Base-by-base conservation (phyloP, 2,113 vertebrate genomes). In the Lamprotornis superbus region DNA sequence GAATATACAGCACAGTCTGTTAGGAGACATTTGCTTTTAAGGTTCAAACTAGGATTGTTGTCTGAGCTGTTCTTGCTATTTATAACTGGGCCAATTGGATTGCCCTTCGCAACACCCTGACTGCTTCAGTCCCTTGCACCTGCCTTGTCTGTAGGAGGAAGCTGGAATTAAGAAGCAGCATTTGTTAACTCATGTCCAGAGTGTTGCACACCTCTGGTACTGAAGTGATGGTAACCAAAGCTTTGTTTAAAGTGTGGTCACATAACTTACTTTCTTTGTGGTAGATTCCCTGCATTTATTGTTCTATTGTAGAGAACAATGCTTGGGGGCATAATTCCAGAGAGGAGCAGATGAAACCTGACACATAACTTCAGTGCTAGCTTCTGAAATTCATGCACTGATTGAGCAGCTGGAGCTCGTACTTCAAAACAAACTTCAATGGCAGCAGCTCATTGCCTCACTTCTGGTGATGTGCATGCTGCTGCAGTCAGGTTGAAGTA, bases 21-120 rank as follows among this genome's bases (percentile, higher is more conserved):
- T 88, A 79, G 63, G 68, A 90, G 50, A 53, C 1, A 8, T 74
- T 83, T 93, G 22, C 56, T 89, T 90, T 83, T 46, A 35, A 19
- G 55, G 27, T 65, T 88, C 37, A 39, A 22, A 50, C 50, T 39
- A 17, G 44, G 47, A 59, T 59, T 85, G 88, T 37, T 93, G 57
- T 79, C 42, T 91, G 75, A 92, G 57, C 61, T 64, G 21, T 83
- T 73, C 20, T 40, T 88, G 44, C 75, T 85, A 11, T 86, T 77
- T 93, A 19, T 93, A 90, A 37, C 79, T 42, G 47, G 46, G 76
- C n/a, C 46, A 57, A 67, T 50, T 88, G 74, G 71, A 73, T 93
- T 85, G 53, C 12, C 52, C 63, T 94, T 92, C 50, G 28, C 75
- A 53, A 18, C 35, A 55, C 53, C 14, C 9, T 28, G 49, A 18